These are phyloP conservation scores for Callionymus lyra DNA, from an alignment of 2,113 vertebrate genomes.

Conservation along the genomic window DNA sequence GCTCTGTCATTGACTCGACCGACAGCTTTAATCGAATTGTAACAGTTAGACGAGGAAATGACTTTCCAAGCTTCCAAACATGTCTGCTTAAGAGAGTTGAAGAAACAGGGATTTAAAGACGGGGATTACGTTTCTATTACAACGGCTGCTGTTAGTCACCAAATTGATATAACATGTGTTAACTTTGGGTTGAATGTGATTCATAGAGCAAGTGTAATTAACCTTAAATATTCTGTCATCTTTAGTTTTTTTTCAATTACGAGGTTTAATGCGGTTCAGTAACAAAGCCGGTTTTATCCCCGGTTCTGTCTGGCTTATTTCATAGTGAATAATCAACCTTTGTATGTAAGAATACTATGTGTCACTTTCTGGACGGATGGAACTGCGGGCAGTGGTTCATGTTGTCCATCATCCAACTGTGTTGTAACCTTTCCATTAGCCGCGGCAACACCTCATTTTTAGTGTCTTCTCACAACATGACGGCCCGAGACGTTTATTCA, in stretches of 20 bases:
- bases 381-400: conserved; percentile 28
- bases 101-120: conserved; percentile 12
- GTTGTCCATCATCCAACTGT: conserved; percentile 24
- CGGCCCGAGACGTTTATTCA: conserved; percentile 25
- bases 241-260: conserved; percentile 19
- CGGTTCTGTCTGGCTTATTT: conserved; percentile 26
- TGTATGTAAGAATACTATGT: conserved; percentile 29
- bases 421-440: conserved; percentile 20
- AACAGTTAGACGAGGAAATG: conserved; percentile 19
- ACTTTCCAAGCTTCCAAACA: conserved; percentile 20
- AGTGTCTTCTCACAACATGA: conserved; percentile 2
- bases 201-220: conserved; percentile 25
- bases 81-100: conserved; percentile 17
- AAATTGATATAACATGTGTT: conserved; percentile 30
- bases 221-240: conserved; percentile 15
- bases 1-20: conserved; percentile 24
- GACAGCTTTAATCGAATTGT: conserved; percentile 19
- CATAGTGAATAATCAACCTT: conserved; percentile 23
- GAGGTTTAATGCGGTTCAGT: conserved; percentile 19
- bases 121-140: conserved; percentile 15
- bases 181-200: conserved; percentile 8
- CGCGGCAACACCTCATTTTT: conserved; percentile 18
- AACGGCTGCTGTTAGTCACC: conserved; percentile 24
- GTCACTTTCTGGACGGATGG: conserved; percentile 29
- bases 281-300: conserved; percentile 9